Percentiles rank a stretch among this genome's conserved stretches.
phyloP scores from a whole-genome alignment of 2,797 vertebrate species.

The Emys orbicularis region DNA sequence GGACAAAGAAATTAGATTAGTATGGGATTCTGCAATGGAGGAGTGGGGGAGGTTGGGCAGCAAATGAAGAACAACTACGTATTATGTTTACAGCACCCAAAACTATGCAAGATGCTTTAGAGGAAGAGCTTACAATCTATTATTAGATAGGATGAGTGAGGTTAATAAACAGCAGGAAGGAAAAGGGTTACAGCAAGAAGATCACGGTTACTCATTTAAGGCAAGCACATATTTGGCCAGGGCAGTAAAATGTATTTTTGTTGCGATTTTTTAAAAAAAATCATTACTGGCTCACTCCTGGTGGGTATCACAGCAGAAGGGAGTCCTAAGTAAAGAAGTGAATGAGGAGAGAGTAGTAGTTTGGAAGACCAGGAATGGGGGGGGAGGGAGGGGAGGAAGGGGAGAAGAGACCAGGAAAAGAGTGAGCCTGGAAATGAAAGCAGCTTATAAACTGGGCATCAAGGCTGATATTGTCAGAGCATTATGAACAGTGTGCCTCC shows the following conservation, averaged over 20 bases:
- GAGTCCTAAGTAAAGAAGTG: not conserved
- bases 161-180: conserved; percentile 30
- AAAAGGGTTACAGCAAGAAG: conserved; percentile 12
- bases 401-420: not conserved
- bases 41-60: not conserved
- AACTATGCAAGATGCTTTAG: not conserved
- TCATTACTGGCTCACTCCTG: not conserved
- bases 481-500: not conserved
- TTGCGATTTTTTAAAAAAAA: not conserved
- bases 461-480: not conserved
- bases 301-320: not conserved
- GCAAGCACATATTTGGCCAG: not conserved
- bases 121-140: not conserved
- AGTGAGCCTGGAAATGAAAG: not conserved
- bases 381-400: no score
- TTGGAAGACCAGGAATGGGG: not conserved
- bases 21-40: not conserved
- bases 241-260: not conserved
- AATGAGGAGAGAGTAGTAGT: not conserved
- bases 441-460: not conserved
- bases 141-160: not conserved
- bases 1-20: not conserved
- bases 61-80: conserved; percentile 2
- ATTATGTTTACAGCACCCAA: not conserved
- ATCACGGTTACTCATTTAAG: not conserved